Evolutionary conservation across 2,113 vertebrate genomes (phyloP), one percentile per base, ranked within the genome.

Genomic region (Choloepus hoffmanni): DNA sequence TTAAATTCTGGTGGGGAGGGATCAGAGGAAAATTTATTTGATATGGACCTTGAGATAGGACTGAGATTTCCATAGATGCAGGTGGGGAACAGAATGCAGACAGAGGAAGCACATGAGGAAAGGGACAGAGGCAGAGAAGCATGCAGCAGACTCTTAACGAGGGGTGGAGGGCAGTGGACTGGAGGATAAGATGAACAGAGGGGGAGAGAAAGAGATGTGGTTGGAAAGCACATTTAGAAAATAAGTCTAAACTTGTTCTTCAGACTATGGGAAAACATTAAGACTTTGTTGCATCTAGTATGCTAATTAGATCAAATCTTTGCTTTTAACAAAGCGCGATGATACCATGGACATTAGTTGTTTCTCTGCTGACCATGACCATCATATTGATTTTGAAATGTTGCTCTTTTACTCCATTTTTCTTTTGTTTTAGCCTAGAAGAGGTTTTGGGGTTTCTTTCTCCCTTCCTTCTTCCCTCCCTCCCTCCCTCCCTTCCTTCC

Each of bases 341-440:
- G 82, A 40, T 70, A 84, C 6, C 43, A n/a, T 13, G 30, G 19
- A 5, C 13, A 2, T 33, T 36, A 24, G n/a, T 78, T 55, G 55
- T 70, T 84, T 86, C 53, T 90, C 48, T 73, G 45, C 55, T 92
- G 36, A 16, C 48, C 87, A 26, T 13, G 83, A 21, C 82, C 45
- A 58, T 83, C 77, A 43, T 67, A 73, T 7, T 87, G 26, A 65
- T 55, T 85, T 91, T 92, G 65, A 87, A 96, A 81, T 88, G 13
- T 58, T 88, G 1, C 30, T 72, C 33, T 87, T 68, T 45, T 60
- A 2, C 36, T 85, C 10, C 23, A 21, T 48, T 83, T 96, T 74
- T 63, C 50, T n/a, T 63, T 86, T 85, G 43, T 87, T 6, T 58
- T 40, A 79, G 28, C 21, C n/a, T 58, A 16, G 55, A 18, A 58